Conservation (phyloP, 2,888 invertebrate species). For the Odontocerum albicorne region DNA sequence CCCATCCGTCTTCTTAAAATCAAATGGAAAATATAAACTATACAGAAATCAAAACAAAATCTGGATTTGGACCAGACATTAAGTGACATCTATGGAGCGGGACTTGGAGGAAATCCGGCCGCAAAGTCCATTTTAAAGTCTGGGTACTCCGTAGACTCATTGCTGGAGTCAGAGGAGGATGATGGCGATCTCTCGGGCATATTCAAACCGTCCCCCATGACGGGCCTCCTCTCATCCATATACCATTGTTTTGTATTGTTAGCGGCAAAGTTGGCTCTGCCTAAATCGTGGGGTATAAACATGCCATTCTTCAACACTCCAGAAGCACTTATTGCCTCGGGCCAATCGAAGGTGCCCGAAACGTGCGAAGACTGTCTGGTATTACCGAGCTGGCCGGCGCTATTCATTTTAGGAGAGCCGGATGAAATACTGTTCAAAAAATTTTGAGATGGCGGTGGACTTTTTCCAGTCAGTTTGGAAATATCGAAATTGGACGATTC, state of each 20-base stretch:
- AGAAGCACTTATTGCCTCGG: constrained; percentile 49
- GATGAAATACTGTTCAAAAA: constrained; percentile 21
- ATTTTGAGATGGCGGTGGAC: constrained; percentile 40
- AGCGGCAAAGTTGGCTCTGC: constrained; percentile 6
- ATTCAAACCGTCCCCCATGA: not conserved
- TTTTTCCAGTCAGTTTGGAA: constrained; percentile 49
- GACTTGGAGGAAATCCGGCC: constrained; percentile 49
- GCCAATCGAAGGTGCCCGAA: constrained; percentile 45
- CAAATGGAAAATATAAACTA: no score
- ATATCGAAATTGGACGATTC: constrained; percentile 46
- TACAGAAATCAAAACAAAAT: no score
- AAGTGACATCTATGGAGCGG: constrained; percentile 49
- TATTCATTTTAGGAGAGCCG: constrained; percentile 6
- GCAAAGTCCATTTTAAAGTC: constrained; percentile 46
- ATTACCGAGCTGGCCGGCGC: constrained; percentile 7
- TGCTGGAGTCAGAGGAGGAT: constrained; percentile 46
- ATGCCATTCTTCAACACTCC: constrained; percentile 46
- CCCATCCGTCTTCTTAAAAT: no score
- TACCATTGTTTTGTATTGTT: constrained; percentile 12
- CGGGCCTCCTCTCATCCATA: constrained; percentile 4
- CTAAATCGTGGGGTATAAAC: constrained; percentile 3
- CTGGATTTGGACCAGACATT: no score
- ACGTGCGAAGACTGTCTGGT: not conserved
- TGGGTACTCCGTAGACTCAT: constrained; percentile 45
- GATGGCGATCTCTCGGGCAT: constrained; percentile 6